A percentile compares a stretch with the other conserved stretches of the same genome.
These are phyloP conservation scores for Andrena hattorfiana DNA, from an alignment of 2,888 invertebrate species.

Conservation along the genomic window DNA sequence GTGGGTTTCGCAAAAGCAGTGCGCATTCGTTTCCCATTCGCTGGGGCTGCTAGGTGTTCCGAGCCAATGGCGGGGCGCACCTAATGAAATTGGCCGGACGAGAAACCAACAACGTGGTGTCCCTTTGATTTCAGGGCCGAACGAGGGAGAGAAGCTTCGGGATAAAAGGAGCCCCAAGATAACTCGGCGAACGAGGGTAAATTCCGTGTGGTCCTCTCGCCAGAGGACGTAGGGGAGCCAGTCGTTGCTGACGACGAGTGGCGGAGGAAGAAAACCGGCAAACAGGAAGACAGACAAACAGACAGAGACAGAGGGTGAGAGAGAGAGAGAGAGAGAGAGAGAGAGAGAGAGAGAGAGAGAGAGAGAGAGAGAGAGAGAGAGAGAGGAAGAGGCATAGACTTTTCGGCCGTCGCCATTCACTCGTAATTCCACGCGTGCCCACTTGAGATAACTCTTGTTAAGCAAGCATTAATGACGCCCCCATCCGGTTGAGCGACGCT, in stretches of 20 bases:
- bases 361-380: not conserved
- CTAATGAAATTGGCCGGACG: slow-evolving; percentile 74
- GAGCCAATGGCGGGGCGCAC: slow-evolving; percentile 65
- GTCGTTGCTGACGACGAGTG: slow-evolving; percentile 40
- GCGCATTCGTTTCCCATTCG: slow-evolving; percentile 48
- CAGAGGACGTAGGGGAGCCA: slow-evolving; percentile 22
- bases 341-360: too few species aligned
- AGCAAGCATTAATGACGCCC: slow-evolving; percentile 71
- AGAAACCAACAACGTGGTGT: slow-evolving; percentile 60
- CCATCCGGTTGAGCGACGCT: slow-evolving; percentile 47
- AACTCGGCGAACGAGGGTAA: slow-evolving; percentile 69
- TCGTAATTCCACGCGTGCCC: slow-evolving; percentile 74
- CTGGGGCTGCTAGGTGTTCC: slow-evolving; percentile 52
- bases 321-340: too few species aligned
- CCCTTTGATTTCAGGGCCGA: slow-evolving; percentile 68
- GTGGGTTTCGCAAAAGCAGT: not conserved
- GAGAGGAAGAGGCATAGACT: slow-evolving; percentile 24
- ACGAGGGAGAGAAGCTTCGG: slow-evolving; percentile 59
- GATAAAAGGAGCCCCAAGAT: slow-evolving; percentile 69
- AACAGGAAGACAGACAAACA: too few species aligned
- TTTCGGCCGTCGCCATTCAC: slow-evolving; percentile 56
- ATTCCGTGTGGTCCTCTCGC: slow-evolving; percentile 42
- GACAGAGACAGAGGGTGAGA: too few species aligned
- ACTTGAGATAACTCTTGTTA: slow-evolving; percentile 74
- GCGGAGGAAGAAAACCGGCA: slow-evolving; percentile 46